Evolutionary conservation across 2,797 vertebrate genomes (phyloP).

Genomic region (Typhlichthys subterraneus): DNA sequence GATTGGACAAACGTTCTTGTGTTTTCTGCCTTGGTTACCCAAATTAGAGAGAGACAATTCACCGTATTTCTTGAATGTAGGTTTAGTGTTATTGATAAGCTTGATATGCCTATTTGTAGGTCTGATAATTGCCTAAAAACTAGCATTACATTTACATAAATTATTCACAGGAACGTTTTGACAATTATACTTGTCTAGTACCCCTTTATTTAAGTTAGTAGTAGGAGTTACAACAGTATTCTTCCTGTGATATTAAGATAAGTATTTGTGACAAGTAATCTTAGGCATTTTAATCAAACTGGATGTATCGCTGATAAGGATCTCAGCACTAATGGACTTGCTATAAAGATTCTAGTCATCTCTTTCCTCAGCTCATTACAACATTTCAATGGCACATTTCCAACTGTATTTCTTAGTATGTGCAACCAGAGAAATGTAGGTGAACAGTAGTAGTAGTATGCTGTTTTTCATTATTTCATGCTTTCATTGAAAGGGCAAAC

Average conservation of each 20-base stretch:
- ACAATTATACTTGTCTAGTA: not conserved
- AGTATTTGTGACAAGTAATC: constrained; percentile 1
- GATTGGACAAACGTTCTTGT: constrained; percentile 77
- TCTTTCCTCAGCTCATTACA: constrained; percentile 41
- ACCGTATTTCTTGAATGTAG: constrained; percentile 54
- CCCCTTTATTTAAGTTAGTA: constrained; percentile 2
- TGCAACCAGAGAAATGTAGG: constrained; percentile 61
- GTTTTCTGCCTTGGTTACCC: constrained; percentile 65
- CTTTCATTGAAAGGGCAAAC: constrained; percentile 77
- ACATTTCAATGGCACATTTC: constrained; percentile 35
- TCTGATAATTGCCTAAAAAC: no score
- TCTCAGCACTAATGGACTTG: constrained; percentile 42
- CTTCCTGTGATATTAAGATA: not conserved
- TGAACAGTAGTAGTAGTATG: constrained; percentile 10
- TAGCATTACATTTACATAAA: no score
- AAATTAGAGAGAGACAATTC: constrained; percentile 62
- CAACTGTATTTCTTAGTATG: constrained; percentile 30
- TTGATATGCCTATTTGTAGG: no score
- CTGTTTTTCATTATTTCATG: constrained; percentile 56
- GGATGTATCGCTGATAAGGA: no score
- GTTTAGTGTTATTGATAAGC: no score
- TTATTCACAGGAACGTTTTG: constrained; percentile 6
- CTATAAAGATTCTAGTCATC: constrained; percentile 21
- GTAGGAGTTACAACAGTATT: not conserved
- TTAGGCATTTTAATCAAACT: not conserved